phyloP scores from a whole-genome alignment of 1,140 invertebrate species.

The Aphelenchoides fujianensis region DNA sequence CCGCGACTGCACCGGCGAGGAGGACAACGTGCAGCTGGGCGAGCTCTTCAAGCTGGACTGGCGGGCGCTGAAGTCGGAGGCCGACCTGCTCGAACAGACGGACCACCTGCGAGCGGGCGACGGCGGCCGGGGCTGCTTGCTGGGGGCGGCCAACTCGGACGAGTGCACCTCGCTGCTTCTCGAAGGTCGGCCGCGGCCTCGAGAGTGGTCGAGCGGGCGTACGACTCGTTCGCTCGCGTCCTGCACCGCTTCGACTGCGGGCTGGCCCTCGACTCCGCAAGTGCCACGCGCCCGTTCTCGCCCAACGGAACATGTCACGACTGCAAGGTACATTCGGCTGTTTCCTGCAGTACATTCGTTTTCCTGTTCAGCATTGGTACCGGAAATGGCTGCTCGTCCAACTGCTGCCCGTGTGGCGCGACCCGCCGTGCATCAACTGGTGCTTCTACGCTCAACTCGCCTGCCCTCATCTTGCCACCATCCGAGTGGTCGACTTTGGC shows the following conservation, averaged over 20 bases:
- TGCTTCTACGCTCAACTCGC: conserved; percentile 61
- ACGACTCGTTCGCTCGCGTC: conserved; percentile 39
- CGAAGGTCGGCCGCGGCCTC: conserved; percentile 32
- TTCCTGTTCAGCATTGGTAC: conserved; percentile 54
- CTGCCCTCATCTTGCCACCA: conserved; percentile 59
- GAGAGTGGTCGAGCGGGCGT: conserved; percentile 37
- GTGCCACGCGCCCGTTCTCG: conserved; percentile 60
- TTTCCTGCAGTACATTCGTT: neutral
- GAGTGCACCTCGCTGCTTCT: conserved; percentile 45
- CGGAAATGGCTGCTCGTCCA: conserved; percentile 61
- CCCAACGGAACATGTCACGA: conserved; percentile 58
- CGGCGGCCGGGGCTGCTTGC: conserved; percentile 36
- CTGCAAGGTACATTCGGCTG: conserved; percentile 52
- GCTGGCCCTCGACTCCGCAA: conserved; percentile 49
- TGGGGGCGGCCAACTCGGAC: conserved; percentile 29
- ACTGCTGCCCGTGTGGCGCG: conserved; percentile 52
- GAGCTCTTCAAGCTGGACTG: conserved; percentile 49
- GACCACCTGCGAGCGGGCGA: conserved; percentile 39
- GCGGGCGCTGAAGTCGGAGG: conserved; percentile 34
- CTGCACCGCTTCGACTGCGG: conserved; percentile 57
- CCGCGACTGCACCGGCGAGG: conserved; percentile 32
- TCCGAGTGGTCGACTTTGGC: conserved; percentile 57
- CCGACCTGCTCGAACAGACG: conserved; percentile 38
- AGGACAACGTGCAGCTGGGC: conserved; percentile 38
- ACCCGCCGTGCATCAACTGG: conserved; percentile 60